Evolutionary conservation across 1,140 invertebrate genomes (phyloP), one percentile per base, ranked within the genome.

Genomic region (Bathynomus jamesi): DNA sequence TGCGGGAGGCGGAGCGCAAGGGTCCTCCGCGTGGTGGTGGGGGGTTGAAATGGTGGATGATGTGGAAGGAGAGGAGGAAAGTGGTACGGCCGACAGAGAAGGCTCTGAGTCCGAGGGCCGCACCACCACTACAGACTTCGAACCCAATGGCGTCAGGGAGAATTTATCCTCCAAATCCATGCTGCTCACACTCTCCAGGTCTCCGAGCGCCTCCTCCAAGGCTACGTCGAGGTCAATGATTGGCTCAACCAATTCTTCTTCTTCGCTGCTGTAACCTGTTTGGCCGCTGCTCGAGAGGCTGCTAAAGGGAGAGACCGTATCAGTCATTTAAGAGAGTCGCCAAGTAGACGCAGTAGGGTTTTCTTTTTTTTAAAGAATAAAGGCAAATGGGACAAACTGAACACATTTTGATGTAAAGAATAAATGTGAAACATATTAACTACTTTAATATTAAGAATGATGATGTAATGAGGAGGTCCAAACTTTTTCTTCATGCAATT

Each of bases 161-260:
- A 75, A 69, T 61, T 60, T 69, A 10, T 69, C 69, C 30, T 75
- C 73, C 31, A 75, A 69, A 69, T 75, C 73, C 73, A 75, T 75
- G 53, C 73, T 75, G 73, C 73, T 69, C 32, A 75, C 73, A 40
- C 73, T 75, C 32, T 75, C 73, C 30, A 75, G 66, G 28, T 75
- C 73, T 25, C 73, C 73, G 27, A 75, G 66, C 40, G 73, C 73
- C 69, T 75, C 73, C 31, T 75, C 73, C 61, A 75, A 30, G 24
- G 73, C 73, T 65, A 71, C 73, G 31, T 75, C 73, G 40, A 75
- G 62, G 62, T 75, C 73, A 61, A 75, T 46, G 31, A 75, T 75
- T 27, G 73, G 73, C 65, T 75, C 73, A 17, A 75, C 53, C 28
- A 46, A 66, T 28, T 75, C 69, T 27, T 75, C 73, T 32, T 74